Conservation (phyloP, 2,113 vertebrate species). For the Nothocercus julius region DNA sequence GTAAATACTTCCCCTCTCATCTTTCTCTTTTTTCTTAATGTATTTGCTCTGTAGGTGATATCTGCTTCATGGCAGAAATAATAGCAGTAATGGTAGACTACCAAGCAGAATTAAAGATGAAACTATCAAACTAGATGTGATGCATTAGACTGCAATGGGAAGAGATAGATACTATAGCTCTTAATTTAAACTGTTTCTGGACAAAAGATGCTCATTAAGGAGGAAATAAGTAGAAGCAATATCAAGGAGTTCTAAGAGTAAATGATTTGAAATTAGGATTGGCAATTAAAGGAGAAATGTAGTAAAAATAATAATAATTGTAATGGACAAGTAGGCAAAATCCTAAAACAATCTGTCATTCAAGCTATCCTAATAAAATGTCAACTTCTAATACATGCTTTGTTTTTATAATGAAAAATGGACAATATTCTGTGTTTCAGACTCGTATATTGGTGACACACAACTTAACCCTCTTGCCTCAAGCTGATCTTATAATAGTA, state of each 20-base stretch:
- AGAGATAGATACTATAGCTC: too few species aligned
- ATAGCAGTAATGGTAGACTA: not conserved
- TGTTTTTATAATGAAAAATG: not conserved
- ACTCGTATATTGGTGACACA: constrained; percentile 69
- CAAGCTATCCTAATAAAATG: not conserved
- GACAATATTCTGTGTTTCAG: constrained; percentile 40
- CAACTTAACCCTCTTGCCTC: constrained; percentile 49
- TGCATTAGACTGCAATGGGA: not conserved
- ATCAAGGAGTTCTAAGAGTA: not conserved
- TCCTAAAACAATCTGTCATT: not conserved
- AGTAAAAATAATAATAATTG: not conserved
- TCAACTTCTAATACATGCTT: not conserved
- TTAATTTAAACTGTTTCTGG: not conserved
- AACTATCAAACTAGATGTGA: not conserved
- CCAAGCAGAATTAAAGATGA: not conserved
- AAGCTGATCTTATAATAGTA: constrained; percentile 42
- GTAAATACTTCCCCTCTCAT: not conserved
- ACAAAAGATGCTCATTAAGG: not conserved
- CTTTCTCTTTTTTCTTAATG: not conserved
- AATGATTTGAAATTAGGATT: not conserved
- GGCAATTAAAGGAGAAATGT: not conserved
- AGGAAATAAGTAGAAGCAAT: not conserved
- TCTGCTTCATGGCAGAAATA: not conserved
- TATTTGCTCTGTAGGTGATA: not conserved
- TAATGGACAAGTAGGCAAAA: not conserved